Conservation (phyloP, 2,113 vertebrate species). For the Rhinoptilus africanus region DNA sequence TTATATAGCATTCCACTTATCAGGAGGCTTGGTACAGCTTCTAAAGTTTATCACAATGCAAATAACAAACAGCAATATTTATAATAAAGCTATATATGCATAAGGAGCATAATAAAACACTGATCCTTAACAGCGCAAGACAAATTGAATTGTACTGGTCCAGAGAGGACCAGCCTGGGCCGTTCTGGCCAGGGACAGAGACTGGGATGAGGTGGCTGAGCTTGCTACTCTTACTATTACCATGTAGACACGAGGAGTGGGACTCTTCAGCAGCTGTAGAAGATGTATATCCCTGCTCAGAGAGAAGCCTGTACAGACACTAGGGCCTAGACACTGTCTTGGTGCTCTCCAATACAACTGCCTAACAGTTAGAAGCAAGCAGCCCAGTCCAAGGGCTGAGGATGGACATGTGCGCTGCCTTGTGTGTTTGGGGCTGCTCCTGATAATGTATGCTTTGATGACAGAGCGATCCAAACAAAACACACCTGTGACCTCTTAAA, state of each 20-base stretch:
- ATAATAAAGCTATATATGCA: neutral
- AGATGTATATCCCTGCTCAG: neutral
- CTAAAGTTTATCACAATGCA: neutral
- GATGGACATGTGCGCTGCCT: neutral
- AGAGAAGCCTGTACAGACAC: neutral
- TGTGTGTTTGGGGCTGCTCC: neutral
- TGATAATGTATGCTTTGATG: neutral
- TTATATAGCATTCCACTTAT: neutral
- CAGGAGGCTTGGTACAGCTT: neutral
- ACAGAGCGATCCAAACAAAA: neutral
- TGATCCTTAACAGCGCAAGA: neutral
- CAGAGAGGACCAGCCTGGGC: neutral
- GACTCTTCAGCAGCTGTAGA: neutral
- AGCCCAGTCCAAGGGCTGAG: neutral
- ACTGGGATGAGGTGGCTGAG: neutral
- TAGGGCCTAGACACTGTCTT: neutral
- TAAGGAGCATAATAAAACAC: neutral
- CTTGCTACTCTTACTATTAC: neutral
- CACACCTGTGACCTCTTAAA: neutral
- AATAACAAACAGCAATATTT: neutral
- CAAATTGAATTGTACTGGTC: neutral
- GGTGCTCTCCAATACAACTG: neutral
- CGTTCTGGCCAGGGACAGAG: neutral
- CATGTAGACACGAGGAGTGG: neutral
- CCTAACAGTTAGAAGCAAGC: neutral